Evolutionary conservation across 2,797 vertebrate genomes (phyloP).

Genomic region (Acanthornis magna): DNA sequence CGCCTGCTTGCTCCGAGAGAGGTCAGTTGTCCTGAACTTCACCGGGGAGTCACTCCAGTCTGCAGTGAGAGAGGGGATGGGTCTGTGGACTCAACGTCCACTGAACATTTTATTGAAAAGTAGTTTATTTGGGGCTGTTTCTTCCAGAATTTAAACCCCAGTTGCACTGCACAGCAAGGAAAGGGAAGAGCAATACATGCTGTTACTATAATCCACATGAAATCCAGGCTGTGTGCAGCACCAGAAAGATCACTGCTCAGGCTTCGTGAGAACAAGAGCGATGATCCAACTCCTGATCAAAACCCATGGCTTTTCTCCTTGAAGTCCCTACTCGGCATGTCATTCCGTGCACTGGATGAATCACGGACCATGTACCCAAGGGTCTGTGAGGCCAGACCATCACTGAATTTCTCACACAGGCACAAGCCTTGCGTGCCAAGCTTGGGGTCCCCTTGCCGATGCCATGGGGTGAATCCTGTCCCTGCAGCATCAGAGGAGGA

Average conservation of each 20-base stretch:
- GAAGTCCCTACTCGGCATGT: not conserved
- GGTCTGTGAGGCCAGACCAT: not conserved
- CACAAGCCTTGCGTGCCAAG: not conserved
- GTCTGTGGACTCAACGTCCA: not conserved
- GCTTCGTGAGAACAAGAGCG: accelerated
- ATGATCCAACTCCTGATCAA: not conserved
- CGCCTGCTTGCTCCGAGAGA: not conserved
- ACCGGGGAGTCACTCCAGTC: not conserved
- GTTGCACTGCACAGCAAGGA: not conserved
- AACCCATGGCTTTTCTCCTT: not conserved
- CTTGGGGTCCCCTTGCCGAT: accelerated
- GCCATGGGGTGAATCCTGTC: not conserved
- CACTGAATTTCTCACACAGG: not conserved
- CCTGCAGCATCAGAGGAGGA: not conserved
- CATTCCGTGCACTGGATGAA: not conserved
- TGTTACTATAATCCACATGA: not conserved
- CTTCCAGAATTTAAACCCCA: not conserved
- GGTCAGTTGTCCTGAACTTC: not conserved
- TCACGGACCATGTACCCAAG: accelerated
- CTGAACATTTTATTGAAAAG: not conserved
- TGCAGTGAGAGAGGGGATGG: not conserved
- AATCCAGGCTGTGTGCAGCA: not conserved
- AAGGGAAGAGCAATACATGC: not conserved
- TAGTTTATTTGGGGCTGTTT: not conserved
- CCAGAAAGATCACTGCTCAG: not conserved